Evolutionary conservation across 2,113 vertebrate species (phyloP), one percentile per base, ranked within the genome.

Genomic region (Malaclemys terrapin): DNA sequence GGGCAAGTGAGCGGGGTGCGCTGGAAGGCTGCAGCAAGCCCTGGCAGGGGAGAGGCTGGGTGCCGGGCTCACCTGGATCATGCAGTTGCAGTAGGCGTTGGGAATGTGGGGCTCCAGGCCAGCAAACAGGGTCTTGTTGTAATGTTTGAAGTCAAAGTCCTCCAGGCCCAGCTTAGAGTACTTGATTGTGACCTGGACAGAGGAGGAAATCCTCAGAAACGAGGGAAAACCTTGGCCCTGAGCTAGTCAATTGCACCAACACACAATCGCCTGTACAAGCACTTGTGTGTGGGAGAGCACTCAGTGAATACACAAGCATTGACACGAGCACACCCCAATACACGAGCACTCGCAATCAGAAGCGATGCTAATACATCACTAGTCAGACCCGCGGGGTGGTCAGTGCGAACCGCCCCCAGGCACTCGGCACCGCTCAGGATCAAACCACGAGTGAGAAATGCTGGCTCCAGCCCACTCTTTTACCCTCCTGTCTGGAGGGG

Each of bases 101-200:
- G 99, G 99, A 93, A 99, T 99, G 93, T 99, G 99, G n/a, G 99
- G 99, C 97, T 99, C 99, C 97, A 99, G 97, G 4, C 99, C 99
- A 2, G 99, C 99, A 94, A 99, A 99, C 92, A 99, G 95, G 0
- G 99, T 99, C 98, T 99, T 99, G 98, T 99, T 99, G 98, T 99
- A 99, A 97, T 99, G 99, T 97, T 99, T 99, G 96, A 99, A 99
- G 97, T 99, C 99, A 97, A 99, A 99, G 93, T 99, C 99, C 91
- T 99, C 99, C 79, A 99, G 97, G 25, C 99, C 99, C 79, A 99
- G 98, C 97, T 99, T 99, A 65, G 99, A 99, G 95, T 99, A 99
- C 97, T 99, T 99, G 96, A 99, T 99, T 8, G 99, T 99, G 94
- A 99, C 99, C 99, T 99, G 96, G 84, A 86, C 56, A 76, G 79